Evolutionary conservation across 2,113 vertebrate species (phyloP).

Genomic region (Percopsis transmontana): DNA sequence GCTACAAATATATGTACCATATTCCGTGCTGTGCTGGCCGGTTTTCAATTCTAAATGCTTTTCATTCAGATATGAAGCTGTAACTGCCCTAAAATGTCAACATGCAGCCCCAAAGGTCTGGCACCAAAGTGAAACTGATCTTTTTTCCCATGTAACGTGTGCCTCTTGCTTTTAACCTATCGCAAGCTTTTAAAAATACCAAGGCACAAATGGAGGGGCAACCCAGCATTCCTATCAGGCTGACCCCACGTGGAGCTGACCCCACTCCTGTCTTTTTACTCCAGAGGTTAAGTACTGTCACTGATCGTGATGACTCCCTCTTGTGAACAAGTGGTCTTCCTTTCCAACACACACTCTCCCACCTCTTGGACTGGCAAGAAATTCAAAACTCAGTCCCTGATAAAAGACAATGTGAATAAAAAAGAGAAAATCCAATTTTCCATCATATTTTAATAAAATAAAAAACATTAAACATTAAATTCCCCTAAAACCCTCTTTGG

Average conservation of each 20-base stretch:
- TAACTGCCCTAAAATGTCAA: slow-evolving; percentile 14
- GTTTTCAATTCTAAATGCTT: slow-evolving; percentile 4
- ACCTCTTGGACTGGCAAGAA: slow-evolving; percentile 27
- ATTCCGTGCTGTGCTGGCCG: not conserved
- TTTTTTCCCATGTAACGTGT: slow-evolving; percentile 20
- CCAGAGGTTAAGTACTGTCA: slow-evolving; percentile 60
- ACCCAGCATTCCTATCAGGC: slow-evolving; percentile 39
- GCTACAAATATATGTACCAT: not conserved
- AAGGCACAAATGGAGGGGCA: slow-evolving; percentile 46
- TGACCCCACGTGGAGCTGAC: slow-evolving; percentile 52
- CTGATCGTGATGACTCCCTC: slow-evolving; percentile 26
- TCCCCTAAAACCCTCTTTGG: slow-evolving; percentile 17
- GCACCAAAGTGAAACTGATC: slow-evolving; percentile 21
- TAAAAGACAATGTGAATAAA: slow-evolving; percentile 16
- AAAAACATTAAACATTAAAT: slow-evolving; percentile 65
- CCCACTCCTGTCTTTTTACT: slow-evolving; percentile 45
- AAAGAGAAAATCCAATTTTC: slow-evolving; percentile 50
- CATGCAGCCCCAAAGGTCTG: slow-evolving; percentile 3
- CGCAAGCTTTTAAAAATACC: slow-evolving; percentile 52
- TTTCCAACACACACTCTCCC: slow-evolving; percentile 34
- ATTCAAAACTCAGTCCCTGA: slow-evolving; percentile 41
- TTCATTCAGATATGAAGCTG: not conserved
- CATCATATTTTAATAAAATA: slow-evolving; percentile 64
- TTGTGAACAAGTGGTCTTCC: slow-evolving; percentile 47
- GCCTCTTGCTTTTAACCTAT: slow-evolving; percentile 33